Percentiles rank a stretch among this genome's conserved stretches.
Evolutionary conservation across 2,888 invertebrate genomes (phyloP).

Genomic region (Ectemnius lituratus): DNA sequence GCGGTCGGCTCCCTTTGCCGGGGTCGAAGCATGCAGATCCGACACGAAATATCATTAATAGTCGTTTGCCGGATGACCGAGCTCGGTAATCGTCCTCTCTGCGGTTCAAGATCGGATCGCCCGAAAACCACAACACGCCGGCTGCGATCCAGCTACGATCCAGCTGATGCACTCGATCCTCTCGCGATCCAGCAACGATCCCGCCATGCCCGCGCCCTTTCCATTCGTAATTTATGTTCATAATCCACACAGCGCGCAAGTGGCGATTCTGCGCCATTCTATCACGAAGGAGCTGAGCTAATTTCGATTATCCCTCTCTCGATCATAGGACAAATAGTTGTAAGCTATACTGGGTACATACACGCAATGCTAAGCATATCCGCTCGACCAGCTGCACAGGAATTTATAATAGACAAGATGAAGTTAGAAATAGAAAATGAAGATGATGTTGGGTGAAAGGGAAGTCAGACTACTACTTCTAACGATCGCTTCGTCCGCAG

Average conservation of each 20-base stretch:
- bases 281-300: no score
- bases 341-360: no score
- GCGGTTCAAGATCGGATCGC: conserved; percentile 68
- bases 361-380: no score
- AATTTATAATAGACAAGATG: no score
- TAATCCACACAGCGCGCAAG: conserved; percentile 43
- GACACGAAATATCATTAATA: conserved; percentile 76
- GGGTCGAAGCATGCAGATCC: conserved; percentile 72
- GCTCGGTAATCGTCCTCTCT: conserved; percentile 71
- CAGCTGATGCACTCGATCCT: conserved; percentile 31
- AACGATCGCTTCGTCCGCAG: no score
- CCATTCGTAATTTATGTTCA: conserved; percentile 55
- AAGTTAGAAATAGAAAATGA: no score
- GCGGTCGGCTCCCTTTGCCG: conserved; percentile 62
- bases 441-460: no score
- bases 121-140: conserved; percentile 72
- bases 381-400: no score
- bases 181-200: conserved; percentile 16
- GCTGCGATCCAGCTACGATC: conserved; percentile 8
- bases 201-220: conserved; percentile 45
- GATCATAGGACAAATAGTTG: no score
- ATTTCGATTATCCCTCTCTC: no score
- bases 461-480: no score
- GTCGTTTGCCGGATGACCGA: conserved; percentile 77
- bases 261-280: conserved; percentile 28